Percentiles rank a stretch among this genome's conserved stretches.
phyloP scores from a whole-genome alignment of 2,113 vertebrate genomes.

The Catharus fuscescens region DNA sequence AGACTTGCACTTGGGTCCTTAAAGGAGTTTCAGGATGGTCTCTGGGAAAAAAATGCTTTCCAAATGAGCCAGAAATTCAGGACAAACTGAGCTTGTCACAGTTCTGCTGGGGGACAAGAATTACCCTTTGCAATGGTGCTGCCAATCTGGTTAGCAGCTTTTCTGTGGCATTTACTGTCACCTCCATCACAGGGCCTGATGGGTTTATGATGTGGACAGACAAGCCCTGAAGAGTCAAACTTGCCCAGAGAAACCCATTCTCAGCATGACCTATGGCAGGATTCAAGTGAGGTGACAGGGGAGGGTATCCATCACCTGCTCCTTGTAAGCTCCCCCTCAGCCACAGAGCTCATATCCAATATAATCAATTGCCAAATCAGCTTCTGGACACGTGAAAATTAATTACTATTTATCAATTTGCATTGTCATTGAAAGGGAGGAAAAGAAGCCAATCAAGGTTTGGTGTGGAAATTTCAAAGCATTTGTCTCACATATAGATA shows the following conservation, averaged over 20 bases:
- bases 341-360: neutral
- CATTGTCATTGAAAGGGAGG: neutral
- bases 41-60: neutral
- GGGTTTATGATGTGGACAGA: slow-evolving; percentile 3
- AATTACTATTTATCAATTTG: neutral
- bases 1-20: neutral
- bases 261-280: neutral
- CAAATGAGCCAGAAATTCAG: neutral
- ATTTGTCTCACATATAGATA: neutral
- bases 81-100: neutral
- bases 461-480: neutral
- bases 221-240: neutral
- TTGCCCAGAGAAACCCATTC: neutral
- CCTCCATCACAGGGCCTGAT: neutral
- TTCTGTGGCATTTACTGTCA: neutral
- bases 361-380: slow-evolving; percentile 4
- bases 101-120: neutral
- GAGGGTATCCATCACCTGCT: neutral
- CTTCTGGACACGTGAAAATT: neutral
- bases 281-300: neutral
- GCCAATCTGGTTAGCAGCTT: neutral
- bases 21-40: neutral
- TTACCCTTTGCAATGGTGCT: neutral
- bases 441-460: neutral
- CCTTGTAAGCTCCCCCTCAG: neutral